Percentiles rank a stretch among this genome's conserved stretches.
Evolutionary conservation across 30 jellyfish, hydroid and myxozoan genomes (phyloP).

Genomic region (Hydractinia symbiolongicarpus): DNA sequence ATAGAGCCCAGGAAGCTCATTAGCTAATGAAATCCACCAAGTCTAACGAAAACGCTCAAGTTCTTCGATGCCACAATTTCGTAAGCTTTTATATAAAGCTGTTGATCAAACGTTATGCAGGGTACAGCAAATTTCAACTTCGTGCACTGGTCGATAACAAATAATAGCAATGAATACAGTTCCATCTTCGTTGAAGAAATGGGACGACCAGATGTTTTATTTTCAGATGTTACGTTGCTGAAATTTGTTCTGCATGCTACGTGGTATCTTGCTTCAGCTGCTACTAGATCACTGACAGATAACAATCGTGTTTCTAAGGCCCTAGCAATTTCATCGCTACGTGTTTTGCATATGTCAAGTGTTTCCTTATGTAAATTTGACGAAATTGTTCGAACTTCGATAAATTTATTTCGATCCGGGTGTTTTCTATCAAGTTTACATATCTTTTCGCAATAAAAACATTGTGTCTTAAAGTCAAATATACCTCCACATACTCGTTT

Average conservation of each 20-base stretch:
- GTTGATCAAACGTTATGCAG: slow-evolving; percentile 10
- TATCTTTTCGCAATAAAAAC: neutral
- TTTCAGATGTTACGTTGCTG: neutral
- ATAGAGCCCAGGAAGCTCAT: slow-evolving; percentile 16
- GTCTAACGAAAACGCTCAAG: slow-evolving; percentile 6
- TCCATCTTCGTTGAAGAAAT: slow-evolving; percentile 6
- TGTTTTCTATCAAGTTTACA: slow-evolving; percentile 3
- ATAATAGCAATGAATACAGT: neutral
- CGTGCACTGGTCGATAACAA: neutral
- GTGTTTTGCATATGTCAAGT: slow-evolving; percentile 11
- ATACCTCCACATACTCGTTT: neutral
- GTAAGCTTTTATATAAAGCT: slow-evolving; percentile 9
- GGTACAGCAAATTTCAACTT: neutral
- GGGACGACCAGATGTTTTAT: slow-evolving; percentile 19
- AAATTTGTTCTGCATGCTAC: slow-evolving; percentile 10
- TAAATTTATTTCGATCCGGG: slow-evolving; percentile 8
- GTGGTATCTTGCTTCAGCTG: slow-evolving; percentile 15
- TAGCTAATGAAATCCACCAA: slow-evolving; percentile 8
- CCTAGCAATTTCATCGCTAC: slow-evolving; percentile 3
- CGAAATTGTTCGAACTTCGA: neutral
- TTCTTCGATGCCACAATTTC: slow-evolving; percentile 13
- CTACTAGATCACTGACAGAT: slow-evolving; percentile 10
- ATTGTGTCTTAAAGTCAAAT: neutral
- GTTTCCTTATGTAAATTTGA: slow-evolving; percentile 1
- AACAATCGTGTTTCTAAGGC: neutral